Evolutionary conservation across 1,140 invertebrate species (phyloP).

Genomic region (Drosophila ambigua): DNA sequence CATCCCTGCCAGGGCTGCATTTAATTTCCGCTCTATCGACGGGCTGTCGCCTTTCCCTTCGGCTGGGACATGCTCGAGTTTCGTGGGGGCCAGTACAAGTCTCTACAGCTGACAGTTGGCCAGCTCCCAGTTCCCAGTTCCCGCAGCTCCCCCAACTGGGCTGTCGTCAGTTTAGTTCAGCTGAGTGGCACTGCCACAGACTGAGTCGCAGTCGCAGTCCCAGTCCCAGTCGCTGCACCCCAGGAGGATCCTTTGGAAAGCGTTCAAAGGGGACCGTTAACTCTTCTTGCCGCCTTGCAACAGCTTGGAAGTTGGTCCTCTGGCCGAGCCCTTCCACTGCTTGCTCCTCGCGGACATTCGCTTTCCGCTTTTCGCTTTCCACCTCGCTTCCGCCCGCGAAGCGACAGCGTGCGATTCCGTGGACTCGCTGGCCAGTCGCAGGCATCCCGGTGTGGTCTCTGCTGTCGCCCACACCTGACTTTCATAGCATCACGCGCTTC

Average conservation of each 20-base stretch:
- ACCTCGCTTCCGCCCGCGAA: conserved; percentile 11
- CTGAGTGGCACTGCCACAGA: conserved; percentile 61
- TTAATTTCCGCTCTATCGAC: conserved; percentile 51
- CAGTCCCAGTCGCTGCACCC: background rate
- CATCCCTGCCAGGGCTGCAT: conserved; percentile 36
- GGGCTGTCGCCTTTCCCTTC: background rate
- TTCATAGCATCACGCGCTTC: conserved; percentile 79
- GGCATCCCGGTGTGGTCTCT: background rate
- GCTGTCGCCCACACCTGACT: conserved; percentile 36
- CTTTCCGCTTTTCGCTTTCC: conserved; percentile 41
- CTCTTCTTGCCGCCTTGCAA: conserved; percentile 50
- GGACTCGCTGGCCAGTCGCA: conserved; percentile 6
- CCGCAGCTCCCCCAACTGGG: conserved; percentile 52
- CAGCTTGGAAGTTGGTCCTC: conserved; percentile 43
- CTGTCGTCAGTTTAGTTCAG: conserved; percentile 70
- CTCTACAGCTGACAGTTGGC: conserved; percentile 24
- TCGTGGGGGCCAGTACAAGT: too few species aligned
- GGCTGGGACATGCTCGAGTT: background rate
- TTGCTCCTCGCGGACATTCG: background rate
- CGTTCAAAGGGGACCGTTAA: conserved; percentile 67
- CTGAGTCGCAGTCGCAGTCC: conserved; percentile 1
- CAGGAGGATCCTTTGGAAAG: conserved; percentile 39
- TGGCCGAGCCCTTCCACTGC: conserved; percentile 6
- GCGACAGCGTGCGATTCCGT: conserved; percentile 12
- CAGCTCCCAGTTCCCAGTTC: background rate